A percentile compares a stretch with the other conserved stretches of the same genome.
Evolutionary conservation across 2,797 vertebrate genomes (phyloP).

Genomic region (Phyllotis vaccarum): DNA sequence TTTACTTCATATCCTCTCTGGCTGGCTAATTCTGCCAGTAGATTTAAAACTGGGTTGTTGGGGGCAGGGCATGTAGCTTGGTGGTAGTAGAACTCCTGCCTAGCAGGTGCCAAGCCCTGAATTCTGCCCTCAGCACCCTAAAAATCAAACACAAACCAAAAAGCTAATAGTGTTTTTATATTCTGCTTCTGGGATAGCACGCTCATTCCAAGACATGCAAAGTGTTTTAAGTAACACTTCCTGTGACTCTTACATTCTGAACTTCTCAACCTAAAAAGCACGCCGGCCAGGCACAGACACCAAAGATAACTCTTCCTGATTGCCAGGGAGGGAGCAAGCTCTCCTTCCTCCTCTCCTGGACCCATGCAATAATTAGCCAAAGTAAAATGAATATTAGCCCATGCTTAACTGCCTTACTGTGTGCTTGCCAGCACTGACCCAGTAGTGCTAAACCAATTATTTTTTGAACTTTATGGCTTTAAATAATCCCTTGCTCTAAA

Average conservation of each 20-base stretch:
- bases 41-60: background rate
- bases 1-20: constrained; percentile 29
- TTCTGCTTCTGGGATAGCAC: constrained; percentile 19
- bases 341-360: constrained; percentile 82
- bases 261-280: background rate
- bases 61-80: background rate
- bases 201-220: constrained; percentile 46
- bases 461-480: constrained; percentile 93
- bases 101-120: background rate
- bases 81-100: background rate
- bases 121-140: background rate
- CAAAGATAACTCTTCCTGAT: constrained; percentile 54
- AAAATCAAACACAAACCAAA: background rate
- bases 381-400: constrained; percentile 92
- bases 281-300: constrained; percentile 61
- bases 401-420: constrained; percentile 90
- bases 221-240: constrained; percentile 31
- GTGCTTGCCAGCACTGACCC: constrained; percentile 90
- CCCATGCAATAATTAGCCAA: constrained; percentile 90
- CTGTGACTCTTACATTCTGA: constrained; percentile 5
- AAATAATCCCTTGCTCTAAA: constrained; percentile 93
- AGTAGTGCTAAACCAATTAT: constrained; percentile 92
- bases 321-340: constrained; percentile 77
- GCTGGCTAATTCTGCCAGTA: constrained; percentile 12
- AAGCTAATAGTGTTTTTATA: background rate